Evolutionary conservation across 2,888 invertebrate genomes (phyloP).

Genomic region (Tetragnatha montana): DNA sequence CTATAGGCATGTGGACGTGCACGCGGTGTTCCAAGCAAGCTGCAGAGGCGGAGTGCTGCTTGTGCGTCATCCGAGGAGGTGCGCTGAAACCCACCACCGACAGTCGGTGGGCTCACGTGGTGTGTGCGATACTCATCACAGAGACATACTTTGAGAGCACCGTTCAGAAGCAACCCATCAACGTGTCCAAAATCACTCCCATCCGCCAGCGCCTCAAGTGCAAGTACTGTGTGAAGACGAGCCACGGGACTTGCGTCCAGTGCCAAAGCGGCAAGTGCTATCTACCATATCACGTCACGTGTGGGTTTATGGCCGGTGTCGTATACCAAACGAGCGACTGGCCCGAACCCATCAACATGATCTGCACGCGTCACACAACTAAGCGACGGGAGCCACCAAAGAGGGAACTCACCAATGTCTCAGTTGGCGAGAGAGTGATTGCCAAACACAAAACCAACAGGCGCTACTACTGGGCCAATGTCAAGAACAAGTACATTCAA

Average conservation of each 20-base stretch:
- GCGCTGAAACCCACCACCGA: constrained; percentile 77
- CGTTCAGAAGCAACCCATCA: constrained; percentile 75
- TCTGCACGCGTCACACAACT: constrained; percentile 75
- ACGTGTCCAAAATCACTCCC: constrained; percentile 57
- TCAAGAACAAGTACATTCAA: constrained; percentile 78
- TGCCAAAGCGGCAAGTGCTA: constrained; percentile 78
- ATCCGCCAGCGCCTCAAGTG: constrained; percentile 59
- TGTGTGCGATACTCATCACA: constrained; percentile 76
- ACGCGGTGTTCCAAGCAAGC: constrained; percentile 67
- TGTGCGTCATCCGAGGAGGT: constrained; percentile 79
- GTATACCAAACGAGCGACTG: constrained; percentile 77
- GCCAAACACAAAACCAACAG: constrained; percentile 80
- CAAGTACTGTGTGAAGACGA: constrained; percentile 49
- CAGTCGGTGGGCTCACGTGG: constrained; percentile 77
- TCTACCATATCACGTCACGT: constrained; percentile 80
- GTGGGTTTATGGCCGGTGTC: constrained; percentile 80
- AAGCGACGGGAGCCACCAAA: constrained; percentile 39
- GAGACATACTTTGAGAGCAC: constrained; percentile 76
- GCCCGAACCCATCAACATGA: constrained; percentile 76
- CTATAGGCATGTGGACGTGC: constrained; percentile 71
- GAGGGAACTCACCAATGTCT: constrained; percentile 73
- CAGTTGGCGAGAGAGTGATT: constrained; percentile 78
- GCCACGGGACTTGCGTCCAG: constrained; percentile 77
- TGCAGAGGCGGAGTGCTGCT: constrained; percentile 76
- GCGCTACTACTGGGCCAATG: constrained; percentile 80